Evolutionary conservation across 2,888 invertebrate species (phyloP).

Genomic region (Ptychoptera contaminata): DNA sequence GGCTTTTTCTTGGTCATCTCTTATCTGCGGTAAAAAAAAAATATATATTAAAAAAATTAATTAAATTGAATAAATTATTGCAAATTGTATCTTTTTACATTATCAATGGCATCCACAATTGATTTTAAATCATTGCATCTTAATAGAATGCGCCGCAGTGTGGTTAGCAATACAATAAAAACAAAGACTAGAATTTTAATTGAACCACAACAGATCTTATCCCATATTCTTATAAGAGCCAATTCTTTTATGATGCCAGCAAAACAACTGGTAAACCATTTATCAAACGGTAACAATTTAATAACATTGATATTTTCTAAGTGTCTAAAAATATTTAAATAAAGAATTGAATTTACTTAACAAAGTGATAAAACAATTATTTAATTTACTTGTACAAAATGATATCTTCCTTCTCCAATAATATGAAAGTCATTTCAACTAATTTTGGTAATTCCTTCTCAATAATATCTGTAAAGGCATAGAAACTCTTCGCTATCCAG

Average conservation of each 20-base stretch:
- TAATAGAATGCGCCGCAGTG: conserved; percentile 48
- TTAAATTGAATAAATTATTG: conserved; percentile 2
- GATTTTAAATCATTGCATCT: conserved; percentile 42
- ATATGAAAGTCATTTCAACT: conserved; percentile 45
- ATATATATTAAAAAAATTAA: conserved; percentile 1
- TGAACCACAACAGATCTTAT: conserved; percentile 74
- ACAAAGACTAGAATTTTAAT: conserved; percentile 67
- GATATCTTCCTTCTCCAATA: conserved; percentile 65
- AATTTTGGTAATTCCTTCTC: conserved; percentile 47
- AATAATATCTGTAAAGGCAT: conserved; percentile 49
- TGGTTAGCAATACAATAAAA: conserved; percentile 55
- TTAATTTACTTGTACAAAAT: conserved; percentile 43
- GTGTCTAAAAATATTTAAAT: conserved; percentile 31
- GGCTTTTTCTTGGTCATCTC: conserved; percentile 51
- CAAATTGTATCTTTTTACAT: conserved; percentile 32
- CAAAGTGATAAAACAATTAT: conserved; percentile 5
- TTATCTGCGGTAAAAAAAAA: conserved; percentile 36
- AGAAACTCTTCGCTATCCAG: conserved; percentile 67
- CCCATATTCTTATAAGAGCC: conserved; percentile 72
- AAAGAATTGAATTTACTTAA: conserved; percentile 16
- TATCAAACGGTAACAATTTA: conserved; percentile 48
- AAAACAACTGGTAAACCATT: conserved; percentile 73
- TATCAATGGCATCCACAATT: conserved; percentile 47
- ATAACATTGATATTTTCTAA: conserved; percentile 47
- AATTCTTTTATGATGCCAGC: conserved; percentile 64